Conservation (phyloP, 2,113 vertebrate species). For the Apteryx mantelli region DNA sequence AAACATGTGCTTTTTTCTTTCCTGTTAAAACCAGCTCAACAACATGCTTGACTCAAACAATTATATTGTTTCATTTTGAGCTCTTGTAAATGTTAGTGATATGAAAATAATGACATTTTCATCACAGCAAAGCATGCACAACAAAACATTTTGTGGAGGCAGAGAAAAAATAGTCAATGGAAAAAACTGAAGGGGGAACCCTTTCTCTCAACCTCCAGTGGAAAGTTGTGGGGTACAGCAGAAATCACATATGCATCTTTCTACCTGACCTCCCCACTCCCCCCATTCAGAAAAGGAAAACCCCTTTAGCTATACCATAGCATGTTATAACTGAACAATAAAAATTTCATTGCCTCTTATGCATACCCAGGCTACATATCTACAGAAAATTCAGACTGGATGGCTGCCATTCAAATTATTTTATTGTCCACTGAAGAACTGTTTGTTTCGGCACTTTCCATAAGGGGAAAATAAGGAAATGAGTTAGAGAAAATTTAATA, state of each 20-base stretch:
- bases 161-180: not conserved
- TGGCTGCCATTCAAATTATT: conserved; percentile 48
- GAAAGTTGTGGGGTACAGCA: not conserved
- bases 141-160: not conserved
- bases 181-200: conserved; percentile 9
- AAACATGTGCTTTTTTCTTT: not conserved
- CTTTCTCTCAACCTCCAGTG: not conserved
- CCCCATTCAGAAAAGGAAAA: not conserved
- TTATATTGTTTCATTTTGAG: not conserved
- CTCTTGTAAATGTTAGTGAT: not conserved
- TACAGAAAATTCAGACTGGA: not conserved
- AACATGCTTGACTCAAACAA: not conserved
- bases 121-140: conserved; percentile 11
- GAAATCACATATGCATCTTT: not conserved
- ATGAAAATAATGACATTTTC: conserved; percentile 44
- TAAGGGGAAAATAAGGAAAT: conserved; percentile 77
- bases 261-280: not conserved
- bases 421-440: conserved; percentile 37
- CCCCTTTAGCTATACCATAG: not conserved
- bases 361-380: not conserved
- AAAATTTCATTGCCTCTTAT: not conserved
- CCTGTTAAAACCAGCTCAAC: not conserved
- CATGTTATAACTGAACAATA: not conserved
- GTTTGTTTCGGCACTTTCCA: conserved; percentile 59
- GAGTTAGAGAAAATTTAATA: conserved; percentile 73